phyloP scores from a whole-genome alignment of 2,888 invertebrate genomes.

The Mycalesis mineus region DNA sequence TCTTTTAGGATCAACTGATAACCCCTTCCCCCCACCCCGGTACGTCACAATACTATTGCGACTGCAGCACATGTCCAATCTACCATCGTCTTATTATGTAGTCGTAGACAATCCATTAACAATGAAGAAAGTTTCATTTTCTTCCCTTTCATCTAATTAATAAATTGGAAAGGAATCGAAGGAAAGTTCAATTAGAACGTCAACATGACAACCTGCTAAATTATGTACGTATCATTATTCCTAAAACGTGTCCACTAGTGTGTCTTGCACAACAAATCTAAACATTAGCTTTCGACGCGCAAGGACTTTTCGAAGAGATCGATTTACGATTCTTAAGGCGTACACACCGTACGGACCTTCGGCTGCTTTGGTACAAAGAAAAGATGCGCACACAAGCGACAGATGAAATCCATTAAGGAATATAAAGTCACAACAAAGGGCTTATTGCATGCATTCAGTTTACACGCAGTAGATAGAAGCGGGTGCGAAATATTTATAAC shows the following conservation, averaged over 20 bases:
- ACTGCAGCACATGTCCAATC: too few relatives aligned
- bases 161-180: slow-evolving; percentile 1
- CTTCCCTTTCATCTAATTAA: slow-evolving; percentile 3
- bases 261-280: slow-evolving; percentile 61
- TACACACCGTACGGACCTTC: slow-evolving; percentile 22
- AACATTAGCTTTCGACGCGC: slow-evolving; percentile 56
- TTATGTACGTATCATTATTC: slow-evolving; percentile 40
- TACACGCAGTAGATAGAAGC: too few relatives aligned
- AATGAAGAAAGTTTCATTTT: background rate
- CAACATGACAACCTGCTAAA: slow-evolving; percentile 4
- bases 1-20: too few relatives aligned
- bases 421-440: background rate
- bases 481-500: too few relatives aligned
- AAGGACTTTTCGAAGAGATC: slow-evolving; percentile 52
- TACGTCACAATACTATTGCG: too few relatives aligned
- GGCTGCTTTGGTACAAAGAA: background rate
- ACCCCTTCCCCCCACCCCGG: too few relatives aligned
- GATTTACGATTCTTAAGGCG: slow-evolving; percentile 45
- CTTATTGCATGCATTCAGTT: too few relatives aligned
- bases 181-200: slow-evolving; percentile 16
- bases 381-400: slow-evolving; percentile 2
- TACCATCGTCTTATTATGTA: too few relatives aligned
- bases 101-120: background rate
- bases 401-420: background rate
- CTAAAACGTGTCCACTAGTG: slow-evolving; percentile 48